Evolutionary conservation across 2,797 vertebrate genomes (phyloP).

Genomic region (Betta splendens): DNA sequence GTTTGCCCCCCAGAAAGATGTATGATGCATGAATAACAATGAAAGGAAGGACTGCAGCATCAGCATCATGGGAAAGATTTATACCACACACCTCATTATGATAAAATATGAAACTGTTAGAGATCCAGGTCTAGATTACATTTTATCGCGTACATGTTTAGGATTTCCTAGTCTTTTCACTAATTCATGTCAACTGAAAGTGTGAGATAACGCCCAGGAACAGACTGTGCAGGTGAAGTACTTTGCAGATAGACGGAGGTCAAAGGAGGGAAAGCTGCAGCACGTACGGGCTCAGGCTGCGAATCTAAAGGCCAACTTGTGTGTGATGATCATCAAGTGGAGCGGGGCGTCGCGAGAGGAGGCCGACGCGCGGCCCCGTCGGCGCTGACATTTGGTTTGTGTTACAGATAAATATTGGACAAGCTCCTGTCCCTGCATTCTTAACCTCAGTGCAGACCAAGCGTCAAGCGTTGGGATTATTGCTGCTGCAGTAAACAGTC

Average conservation of each 20-base stretch:
- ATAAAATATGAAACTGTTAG: too few relatives aligned
- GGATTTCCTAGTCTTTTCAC: too few relatives aligned
- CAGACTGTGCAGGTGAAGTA: too few relatives aligned
- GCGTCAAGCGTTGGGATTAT: constrained; percentile 18
- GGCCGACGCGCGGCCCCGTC: background rate
- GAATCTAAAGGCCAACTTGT: constrained; percentile 43
- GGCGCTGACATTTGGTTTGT: constrained; percentile 50
- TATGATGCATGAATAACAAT: constrained; percentile 6
- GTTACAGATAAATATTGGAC: constrained; percentile 29
- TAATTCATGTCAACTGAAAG: too few relatives aligned
- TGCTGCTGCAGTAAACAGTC: constrained; percentile 1
- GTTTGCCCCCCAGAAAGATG: background rate
- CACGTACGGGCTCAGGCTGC: constrained; percentile 23
- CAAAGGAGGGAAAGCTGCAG: background rate
- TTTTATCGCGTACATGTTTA: too few relatives aligned
- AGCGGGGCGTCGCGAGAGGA: constrained; percentile 9
- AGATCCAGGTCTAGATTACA: too few relatives aligned
- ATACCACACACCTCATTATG: too few relatives aligned
- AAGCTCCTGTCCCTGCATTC: background rate
- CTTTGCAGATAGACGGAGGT: background rate
- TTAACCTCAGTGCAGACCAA: constrained; percentile 7
- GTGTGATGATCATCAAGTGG: constrained; percentile 37
- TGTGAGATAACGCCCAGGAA: background rate
- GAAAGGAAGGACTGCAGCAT: background rate
- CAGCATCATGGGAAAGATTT: too few relatives aligned